Evolutionary conservation across 1,140 invertebrate genomes (phyloP).

Genomic region (Nephotettix cincticeps): DNA sequence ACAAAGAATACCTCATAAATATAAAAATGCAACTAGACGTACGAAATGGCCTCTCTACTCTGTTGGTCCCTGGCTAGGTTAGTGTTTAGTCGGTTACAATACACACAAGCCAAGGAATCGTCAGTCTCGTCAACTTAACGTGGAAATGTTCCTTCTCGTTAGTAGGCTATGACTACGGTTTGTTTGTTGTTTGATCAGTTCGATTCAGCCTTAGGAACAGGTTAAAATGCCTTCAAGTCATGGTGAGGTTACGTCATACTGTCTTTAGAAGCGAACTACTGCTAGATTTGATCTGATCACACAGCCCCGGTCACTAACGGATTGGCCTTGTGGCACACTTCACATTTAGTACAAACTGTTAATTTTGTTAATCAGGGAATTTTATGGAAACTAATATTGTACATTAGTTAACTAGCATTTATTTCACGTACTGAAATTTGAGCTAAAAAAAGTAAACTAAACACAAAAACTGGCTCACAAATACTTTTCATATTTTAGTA

Average conservation of each 20-base stretch:
- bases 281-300: too few relatives aligned
- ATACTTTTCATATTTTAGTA: too few relatives aligned
- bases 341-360: too few relatives aligned
- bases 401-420: too few relatives aligned
- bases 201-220: constrained; percentile 2
- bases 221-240: constrained; percentile 9
- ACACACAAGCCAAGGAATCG: constrained; percentile 5
- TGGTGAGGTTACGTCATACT: background rate
- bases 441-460: too few relatives aligned
- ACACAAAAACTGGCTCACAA: too few relatives aligned
- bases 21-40: constrained; percentile 9
- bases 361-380: too few relatives aligned
- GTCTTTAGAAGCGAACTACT: background rate
- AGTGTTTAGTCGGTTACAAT: constrained; percentile 4
- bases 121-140: constrained; percentile 5
- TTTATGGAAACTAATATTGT: too few relatives aligned
- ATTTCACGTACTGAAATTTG: too few relatives aligned
- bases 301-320: too few relatives aligned
- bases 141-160: constrained; percentile 10
- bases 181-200: background rate
- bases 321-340: too few relatives aligned
- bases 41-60: constrained; percentile 1
- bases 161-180: background rate
- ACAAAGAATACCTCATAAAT: background rate
- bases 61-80: constrained; percentile 8